Evolutionary conservation across 2,888 invertebrate species (phyloP).

Genomic region (Linyphia triangularis): DNA sequence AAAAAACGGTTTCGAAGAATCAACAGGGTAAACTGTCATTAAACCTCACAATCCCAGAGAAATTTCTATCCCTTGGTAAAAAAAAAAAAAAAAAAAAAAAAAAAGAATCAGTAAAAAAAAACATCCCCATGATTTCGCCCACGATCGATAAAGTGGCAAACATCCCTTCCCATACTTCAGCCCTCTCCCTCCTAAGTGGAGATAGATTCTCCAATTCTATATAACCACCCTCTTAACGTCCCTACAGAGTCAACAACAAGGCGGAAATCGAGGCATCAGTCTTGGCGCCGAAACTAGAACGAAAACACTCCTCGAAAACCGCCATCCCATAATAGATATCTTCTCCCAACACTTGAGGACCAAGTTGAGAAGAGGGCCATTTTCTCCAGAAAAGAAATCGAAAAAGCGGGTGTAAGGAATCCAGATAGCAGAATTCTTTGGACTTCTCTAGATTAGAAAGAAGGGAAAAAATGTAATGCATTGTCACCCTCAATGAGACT

Average conservation of each 20-base stretch:
- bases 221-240: background rate
- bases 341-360: background rate
- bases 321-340: background rate
- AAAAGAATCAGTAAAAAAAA: background rate
- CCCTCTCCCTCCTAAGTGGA: background rate
- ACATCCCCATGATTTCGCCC: background rate
- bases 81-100: too few species aligned
- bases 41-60: too few species aligned
- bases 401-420: background rate
- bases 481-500: conserved; percentile 36
- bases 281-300: conserved; percentile 9
- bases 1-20: too few species aligned
- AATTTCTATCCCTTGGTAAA: too few species aligned
- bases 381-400: background rate
- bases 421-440: conserved; percentile 25
- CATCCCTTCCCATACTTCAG: background rate
- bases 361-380: background rate
- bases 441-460: background rate
- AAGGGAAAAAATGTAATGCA: conserved; percentile 15
- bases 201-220: too few species aligned
- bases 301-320: conserved; percentile 18
- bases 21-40: too few species aligned
- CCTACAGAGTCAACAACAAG: background rate
- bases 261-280: conserved; percentile 27
- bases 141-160: conserved; percentile 3